Conservation (phyloP, 2,888 invertebrate genomes). For the Scaptomyza parva region DNA sequence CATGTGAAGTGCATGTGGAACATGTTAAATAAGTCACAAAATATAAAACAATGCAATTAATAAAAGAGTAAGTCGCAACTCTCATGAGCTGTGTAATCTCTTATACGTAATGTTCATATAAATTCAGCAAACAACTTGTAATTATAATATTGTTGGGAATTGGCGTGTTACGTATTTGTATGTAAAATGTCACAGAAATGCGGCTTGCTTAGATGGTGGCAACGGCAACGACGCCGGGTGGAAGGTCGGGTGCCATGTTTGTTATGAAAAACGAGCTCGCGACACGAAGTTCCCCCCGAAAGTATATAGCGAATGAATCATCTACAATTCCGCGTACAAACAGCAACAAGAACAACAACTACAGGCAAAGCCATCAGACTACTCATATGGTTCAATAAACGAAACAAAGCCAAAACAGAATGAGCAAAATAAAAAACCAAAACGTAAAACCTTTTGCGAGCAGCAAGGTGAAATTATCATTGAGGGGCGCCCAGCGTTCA, state of each 20-base stretch:
- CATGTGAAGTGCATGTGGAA: conserved; percentile 59
- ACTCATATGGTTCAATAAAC: conserved; percentile 72
- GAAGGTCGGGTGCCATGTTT: conserved; percentile 46
- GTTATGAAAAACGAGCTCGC: conserved; percentile 66
- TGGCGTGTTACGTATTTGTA: conserved; percentile 39
- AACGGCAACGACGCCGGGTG: conserved; percentile 7
- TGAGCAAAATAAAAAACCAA: conserved; percentile 31
- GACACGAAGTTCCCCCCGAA: conserved; percentile 54
- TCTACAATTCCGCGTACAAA: conserved; percentile 70
- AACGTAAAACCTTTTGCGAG: conserved; percentile 70
- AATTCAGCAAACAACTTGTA: conserved; percentile 24
- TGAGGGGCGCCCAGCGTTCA: conserved; percentile 5
- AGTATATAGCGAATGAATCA: conserved; percentile 61
- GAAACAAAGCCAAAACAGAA: conserved; percentile 66
- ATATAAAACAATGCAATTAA: conserved; percentile 40
- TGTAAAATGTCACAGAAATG: conserved; percentile 41
- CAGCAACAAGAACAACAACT: conserved; percentile 34
- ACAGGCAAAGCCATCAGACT: conserved; percentile 33
- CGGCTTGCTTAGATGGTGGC: conserved; percentile 6
- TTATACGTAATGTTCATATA: conserved; percentile 40
- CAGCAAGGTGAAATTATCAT: conserved; percentile 77
- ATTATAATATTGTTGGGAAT: conserved; percentile 39
- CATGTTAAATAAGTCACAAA: conserved; percentile 43
- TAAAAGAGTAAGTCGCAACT: conserved; percentile 17
- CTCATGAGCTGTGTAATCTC: conserved; percentile 27